Evolutionary conservation across 2,888 invertebrate genomes (phyloP), one percentile per base, ranked within the genome.

Genomic region (Oscheius onirici): DNA sequence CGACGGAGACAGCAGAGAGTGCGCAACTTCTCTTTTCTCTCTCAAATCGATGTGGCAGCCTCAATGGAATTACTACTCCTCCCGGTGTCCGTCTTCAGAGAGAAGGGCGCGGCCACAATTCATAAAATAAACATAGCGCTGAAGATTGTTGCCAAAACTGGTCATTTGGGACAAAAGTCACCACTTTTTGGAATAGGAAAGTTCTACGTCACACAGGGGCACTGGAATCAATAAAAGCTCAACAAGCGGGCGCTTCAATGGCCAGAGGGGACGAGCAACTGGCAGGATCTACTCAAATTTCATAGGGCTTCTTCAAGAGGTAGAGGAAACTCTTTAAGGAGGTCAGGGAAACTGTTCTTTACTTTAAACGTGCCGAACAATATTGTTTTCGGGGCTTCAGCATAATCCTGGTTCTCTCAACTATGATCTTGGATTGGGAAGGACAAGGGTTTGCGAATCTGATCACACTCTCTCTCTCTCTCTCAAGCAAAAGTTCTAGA

Each of bases 141-240:
- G 46, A 46, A 46, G 13, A 46, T 3, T n/a, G 13, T 13, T 46
- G 15, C n/a, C 46, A 46, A 46, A 46, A 10, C 15, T 3, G 17
- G 46, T 46, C 17, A 55, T 20, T n/a, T 55, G 10, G 28, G 13
- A n/a, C 15, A 52, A n/a, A 22, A n/a, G 10, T 1, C 49, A n/a
- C 13, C n/a, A n/a, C 22, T 22, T 10, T 40, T n/a, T 34, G 34
- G 34, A 34, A n/a, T n/a, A 49, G 63, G 63, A 49, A 61, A 22
- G 15, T 43, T 43, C 22, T 63, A 63, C 63, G 63, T 63, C 63
- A 63, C 34, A 34, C 63, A 49, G 63, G 58, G 63, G 26, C 63
- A 63, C 49, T 63, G 63, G 46, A 63, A 63, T 63, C 63, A 63
- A 63, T 63, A 63, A 63, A 63, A 63, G 63, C 63, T 63, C 63